Evolutionary conservation across 2,888 invertebrate species (phyloP), one percentile per base, ranked within the genome.

Genomic region (Copidosoma aretas): DNA sequence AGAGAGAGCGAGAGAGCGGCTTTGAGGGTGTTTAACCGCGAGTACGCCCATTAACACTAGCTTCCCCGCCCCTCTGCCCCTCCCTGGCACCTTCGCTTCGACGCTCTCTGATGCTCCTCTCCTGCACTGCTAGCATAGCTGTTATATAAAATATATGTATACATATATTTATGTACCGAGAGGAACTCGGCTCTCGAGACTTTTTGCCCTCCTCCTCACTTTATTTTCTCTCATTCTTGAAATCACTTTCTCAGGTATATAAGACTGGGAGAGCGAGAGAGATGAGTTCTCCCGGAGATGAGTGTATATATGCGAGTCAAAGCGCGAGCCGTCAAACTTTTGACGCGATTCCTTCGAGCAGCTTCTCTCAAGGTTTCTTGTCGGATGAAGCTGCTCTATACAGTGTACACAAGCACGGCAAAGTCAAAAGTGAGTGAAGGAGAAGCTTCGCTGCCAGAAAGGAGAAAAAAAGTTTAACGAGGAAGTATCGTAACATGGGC

Each of bases 41-140:
- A 83, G 80, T 83, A 83, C 83, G 83, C 82, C 83, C 83, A 83
- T 83, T 83, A 83, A 81, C 83, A 81, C 81, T 77, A 80, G 79
- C 80, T 78, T 71, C 75, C 61, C 59, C 51, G 52, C 43, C 61
- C 32, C 67, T 52, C 49, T 22, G 56, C 71, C 57, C 67, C 68
- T 70, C 64, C 32, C 53, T 39, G 41, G 57, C 53, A 53, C 53
- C 41, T 21, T 71, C 63, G 53, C 24, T 32, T 39, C 43, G 12
- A 15, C 43, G 43, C 43, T 17, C 58, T 4, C 32, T 17, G 14
- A 2, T 58, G 25, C 39, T 32, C 10, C 58, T 58, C 39, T 25
- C 15, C 74, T n/a, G n/a, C n/a, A n/a, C n/a, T n/a, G 32, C 32
- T 32, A 8, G 32, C n/a, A n/a, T n/a, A n/a, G n/a, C n/a, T 32